Base-by-base conservation (phyloP, 2,888 invertebrate genomes). In the Lasioglossum malachurum region DNA sequence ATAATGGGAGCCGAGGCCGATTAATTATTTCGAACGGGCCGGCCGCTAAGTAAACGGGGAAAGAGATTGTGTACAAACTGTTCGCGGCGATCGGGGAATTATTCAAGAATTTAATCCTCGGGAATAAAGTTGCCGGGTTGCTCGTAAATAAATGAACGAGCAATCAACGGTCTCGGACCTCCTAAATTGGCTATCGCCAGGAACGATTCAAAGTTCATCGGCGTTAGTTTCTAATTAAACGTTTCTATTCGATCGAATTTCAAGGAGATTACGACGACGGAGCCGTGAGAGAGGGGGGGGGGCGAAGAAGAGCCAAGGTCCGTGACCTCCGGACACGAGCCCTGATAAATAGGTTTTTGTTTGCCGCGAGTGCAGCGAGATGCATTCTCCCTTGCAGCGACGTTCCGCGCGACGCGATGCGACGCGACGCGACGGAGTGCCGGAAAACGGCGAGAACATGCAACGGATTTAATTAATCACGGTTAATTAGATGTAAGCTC, bases 401-500 rank as follows among this genome's bases (percentile, higher is more conserved):
- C 53, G 7, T 49, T 49, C 19, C 2, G 49, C 60, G 60, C 27
- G 60, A 60, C 12, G 38, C 38, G 38, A 38, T 38, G 53, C 53
- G 8, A 53, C 53, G 60, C 27, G 1, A 14, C 60, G 64, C 31
- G 14, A 16, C 31, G 60, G 16, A 64, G 64, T 31, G 31, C 64
- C 41, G 44, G 76, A 41, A 57, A 76, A 79, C 84, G 73, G 38
- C 31, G 44, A n/a, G 49, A 57, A 73, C 64, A 46, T 60, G 75
- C 27, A 38, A 64, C 64, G 23, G 77, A 87, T 80, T 86, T 82
- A 85, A 89, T 87, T 88, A 90, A 87, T 89, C 87, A 87, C 83
- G 60, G 85, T 90, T 85, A 90, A 90, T 87, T 89, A 88, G 84
- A 87, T 87, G 89, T 88, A 87, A 90, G 89, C 87, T 90, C 84